Conservation (phyloP, 2,888 invertebrate genomes). For the Cepaea hortensis region DNA sequence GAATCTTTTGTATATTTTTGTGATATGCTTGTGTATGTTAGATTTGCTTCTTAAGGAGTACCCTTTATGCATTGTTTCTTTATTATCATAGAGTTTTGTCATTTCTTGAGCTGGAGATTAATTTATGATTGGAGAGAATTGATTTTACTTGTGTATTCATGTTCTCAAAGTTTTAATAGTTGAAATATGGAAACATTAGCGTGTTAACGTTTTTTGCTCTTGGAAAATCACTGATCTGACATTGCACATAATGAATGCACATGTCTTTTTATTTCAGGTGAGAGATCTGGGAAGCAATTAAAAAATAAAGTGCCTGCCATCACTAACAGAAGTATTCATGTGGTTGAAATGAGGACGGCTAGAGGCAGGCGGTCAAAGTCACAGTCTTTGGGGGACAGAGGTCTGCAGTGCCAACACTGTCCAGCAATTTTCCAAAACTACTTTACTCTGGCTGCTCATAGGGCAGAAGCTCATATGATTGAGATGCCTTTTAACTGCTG, state of each 20-base stretch:
- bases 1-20: too few relatives aligned
- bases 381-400: not conserved
- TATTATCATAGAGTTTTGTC: too few relatives aligned
- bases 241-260: not conserved
- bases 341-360: slow-evolving; percentile 1
- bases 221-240: not conserved
- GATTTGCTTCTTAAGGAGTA: too few relatives aligned
- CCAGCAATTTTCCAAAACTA: slow-evolving; percentile 15
- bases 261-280: slow-evolving; percentile 26
- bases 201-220: not conserved
- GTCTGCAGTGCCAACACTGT: slow-evolving; percentile 18
- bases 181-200: too few relatives aligned
- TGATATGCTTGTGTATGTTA: too few relatives aligned
- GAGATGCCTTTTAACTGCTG: slow-evolving; percentile 33
- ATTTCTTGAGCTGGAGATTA: too few relatives aligned
- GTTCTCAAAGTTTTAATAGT: too few relatives aligned
- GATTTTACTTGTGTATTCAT: too few relatives aligned
- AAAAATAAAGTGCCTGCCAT: slow-evolving; percentile 7
- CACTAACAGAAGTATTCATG: slow-evolving; percentile 1
- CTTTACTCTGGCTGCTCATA: slow-evolving; percentile 19
- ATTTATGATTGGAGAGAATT: too few relatives aligned
- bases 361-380: not conserved
- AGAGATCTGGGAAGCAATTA: not conserved
- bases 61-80: too few relatives aligned
- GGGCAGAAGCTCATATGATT: slow-evolving; percentile 7